Evolutionary conservation across 2,113 vertebrate genomes (phyloP).

Genomic region (Pica pica): DNA sequence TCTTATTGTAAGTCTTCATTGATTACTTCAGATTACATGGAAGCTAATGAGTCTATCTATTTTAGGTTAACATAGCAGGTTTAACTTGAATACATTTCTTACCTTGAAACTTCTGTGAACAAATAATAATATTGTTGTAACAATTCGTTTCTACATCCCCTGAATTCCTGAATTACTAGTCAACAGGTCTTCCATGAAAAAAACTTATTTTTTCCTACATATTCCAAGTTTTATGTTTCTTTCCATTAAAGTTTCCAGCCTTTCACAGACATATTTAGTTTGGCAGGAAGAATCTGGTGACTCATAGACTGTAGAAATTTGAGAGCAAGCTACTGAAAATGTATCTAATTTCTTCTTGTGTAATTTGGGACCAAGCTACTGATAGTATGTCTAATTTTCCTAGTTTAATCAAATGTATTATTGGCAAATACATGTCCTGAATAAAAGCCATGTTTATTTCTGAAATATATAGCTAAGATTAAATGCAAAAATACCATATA

Average conservation of each 20-base stretch:
- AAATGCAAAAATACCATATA: conserved; percentile 17
- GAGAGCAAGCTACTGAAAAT: conserved; percentile 83
- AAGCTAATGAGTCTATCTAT: not conserved
- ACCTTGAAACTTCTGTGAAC: not conserved
- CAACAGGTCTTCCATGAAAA: conserved; percentile 74
- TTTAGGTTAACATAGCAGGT: not conserved
- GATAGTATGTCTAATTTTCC: conserved; percentile 74
- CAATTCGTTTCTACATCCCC: conserved; percentile 43
- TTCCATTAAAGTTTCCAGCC: conserved; percentile 80
- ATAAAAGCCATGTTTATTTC: conserved; percentile 59
- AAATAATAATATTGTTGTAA: not conserved
- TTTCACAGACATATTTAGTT: conserved; percentile 82
- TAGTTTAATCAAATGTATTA: conserved; percentile 67
- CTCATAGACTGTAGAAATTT: conserved; percentile 80
- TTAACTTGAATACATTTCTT: not conserved
- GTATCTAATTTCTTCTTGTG: conserved; percentile 77
- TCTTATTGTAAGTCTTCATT: not conserved
- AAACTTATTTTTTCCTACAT: conserved; percentile 71
- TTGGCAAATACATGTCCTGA: conserved; percentile 62
- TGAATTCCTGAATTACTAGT: conserved; percentile 69
- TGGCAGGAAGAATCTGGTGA: conserved; percentile 77
- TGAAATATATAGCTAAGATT: conserved; percentile 51
- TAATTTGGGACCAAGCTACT: conserved; percentile 75
- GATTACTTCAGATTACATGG: not conserved
- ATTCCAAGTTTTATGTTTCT: conserved; percentile 80